These are phyloP conservation scores for Mythimna vitellina DNA, from an alignment of 2,888 invertebrate species.

Conservation along the genomic window DNA sequence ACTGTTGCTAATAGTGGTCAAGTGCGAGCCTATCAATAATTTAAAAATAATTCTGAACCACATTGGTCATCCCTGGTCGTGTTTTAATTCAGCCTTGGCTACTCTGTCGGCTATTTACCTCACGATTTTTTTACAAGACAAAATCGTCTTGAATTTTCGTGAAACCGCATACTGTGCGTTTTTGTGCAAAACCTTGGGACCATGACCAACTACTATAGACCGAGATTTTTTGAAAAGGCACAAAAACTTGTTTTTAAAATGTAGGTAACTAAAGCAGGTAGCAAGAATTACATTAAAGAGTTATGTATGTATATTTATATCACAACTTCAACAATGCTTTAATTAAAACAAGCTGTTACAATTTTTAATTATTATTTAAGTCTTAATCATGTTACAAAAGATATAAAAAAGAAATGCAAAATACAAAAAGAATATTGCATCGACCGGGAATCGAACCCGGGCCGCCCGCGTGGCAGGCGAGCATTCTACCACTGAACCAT, in stretches of 20 bases:
- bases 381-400: background rate
- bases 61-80: too few relatives aligned
- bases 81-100: background rate
- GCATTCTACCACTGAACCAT: constrained; percentile 91
- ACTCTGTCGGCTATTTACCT: constrained; percentile 3
- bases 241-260: background rate
- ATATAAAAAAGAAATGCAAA: background rate
- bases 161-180: background rate
- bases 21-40: too few relatives aligned
- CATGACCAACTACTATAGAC: constrained; percentile 47
- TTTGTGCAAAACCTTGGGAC: constrained; percentile 27
- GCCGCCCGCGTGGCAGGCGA: constrained; percentile 91
- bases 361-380: background rate
- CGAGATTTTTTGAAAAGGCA: constrained; percentile 22
- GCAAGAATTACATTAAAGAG: background rate
- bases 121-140: constrained; percentile 4
- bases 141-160: background rate
- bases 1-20: too few relatives aligned
- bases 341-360: background rate
- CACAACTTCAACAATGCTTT: constrained; percentile 7
- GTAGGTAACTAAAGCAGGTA: background rate
- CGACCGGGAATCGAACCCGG: constrained; percentile 90
- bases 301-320: too few relatives aligned
- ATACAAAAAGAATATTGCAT: constrained; percentile 77
- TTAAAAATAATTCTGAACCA: too few relatives aligned